Percentiles rank a stretch among this genome's conserved stretches.
phyloP scores from a whole-genome alignment of 2,888 invertebrate genomes.

The Cynaeus angustus region DNA sequence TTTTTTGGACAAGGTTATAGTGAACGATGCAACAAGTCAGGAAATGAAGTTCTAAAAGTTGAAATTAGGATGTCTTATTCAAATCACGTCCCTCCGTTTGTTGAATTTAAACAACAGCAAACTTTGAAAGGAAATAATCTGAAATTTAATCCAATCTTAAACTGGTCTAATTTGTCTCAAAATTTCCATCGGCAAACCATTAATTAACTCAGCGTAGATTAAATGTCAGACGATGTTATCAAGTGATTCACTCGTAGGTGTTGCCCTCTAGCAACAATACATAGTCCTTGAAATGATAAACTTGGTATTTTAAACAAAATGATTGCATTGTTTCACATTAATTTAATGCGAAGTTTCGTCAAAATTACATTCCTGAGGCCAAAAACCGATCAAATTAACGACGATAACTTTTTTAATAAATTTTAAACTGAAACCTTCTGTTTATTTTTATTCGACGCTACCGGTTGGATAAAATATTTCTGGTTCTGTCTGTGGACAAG shows the following conservation, averaged over 20 bases:
- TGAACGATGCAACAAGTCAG: too few species aligned
- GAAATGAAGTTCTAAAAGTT: too few species aligned
- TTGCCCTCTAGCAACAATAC: background rate
- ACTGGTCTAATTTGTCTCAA: conserved; percentile 1
- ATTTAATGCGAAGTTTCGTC: too few species aligned
- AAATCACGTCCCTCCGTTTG: too few species aligned
- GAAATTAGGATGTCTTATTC: too few species aligned
- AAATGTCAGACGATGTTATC: conserved; percentile 30
- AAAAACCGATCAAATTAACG: too few species aligned
- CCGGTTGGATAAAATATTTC: conserved; percentile 20
- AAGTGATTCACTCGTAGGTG: conserved; percentile 26
- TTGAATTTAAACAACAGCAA: too few species aligned
- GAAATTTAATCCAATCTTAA: too few species aligned
- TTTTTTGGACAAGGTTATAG: too few species aligned
- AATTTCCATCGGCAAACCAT: conserved; percentile 1
- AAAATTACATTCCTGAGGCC: too few species aligned
- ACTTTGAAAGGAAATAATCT: too few species aligned
- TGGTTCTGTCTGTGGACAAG: background rate
- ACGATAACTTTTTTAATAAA: conserved; percentile 31
- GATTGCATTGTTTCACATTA: too few species aligned
- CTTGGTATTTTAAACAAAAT: conserved; percentile 8
- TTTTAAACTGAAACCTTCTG: conserved; percentile 15
- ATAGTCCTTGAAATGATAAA: conserved; percentile 1
- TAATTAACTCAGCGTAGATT: conserved; percentile 20
- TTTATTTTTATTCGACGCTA: conserved; percentile 27